A percentile compares a stretch with the other conserved stretches of the same genome.
Conservation (phyloP, 2,888 invertebrate species). For the Meganola albula region DNA sequence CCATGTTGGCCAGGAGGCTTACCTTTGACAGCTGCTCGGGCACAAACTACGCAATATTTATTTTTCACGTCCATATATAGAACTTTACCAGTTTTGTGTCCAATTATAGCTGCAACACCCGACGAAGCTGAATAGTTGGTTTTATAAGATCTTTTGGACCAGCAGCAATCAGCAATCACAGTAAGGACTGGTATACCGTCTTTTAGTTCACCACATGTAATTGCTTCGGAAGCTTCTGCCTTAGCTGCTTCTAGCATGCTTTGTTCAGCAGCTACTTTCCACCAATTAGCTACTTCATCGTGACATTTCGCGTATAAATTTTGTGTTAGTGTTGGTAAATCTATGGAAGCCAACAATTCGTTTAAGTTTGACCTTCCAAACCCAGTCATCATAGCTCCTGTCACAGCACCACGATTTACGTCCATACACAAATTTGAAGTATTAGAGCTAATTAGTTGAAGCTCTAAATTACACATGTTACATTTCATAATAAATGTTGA, state of each 20-base stretch:
- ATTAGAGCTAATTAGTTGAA: background rate
- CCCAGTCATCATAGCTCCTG: slow-evolving; percentile 1
- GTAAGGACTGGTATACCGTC: background rate
- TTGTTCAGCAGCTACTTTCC: background rate
- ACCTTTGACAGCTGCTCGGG: background rate
- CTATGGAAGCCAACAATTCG: background rate
- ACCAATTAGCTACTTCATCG: background rate
- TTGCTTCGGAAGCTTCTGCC: background rate
- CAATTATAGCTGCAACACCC: slow-evolving; percentile 1
- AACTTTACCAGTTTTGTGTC: background rate
- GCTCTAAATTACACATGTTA: slow-evolving; percentile 1
- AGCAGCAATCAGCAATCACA: slow-evolving; percentile 1
- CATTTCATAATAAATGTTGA: slow-evolving; percentile 1
- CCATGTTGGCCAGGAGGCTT: background rate
- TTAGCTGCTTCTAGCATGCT: background rate
- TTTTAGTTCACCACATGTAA: background rate
- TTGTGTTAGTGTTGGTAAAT: background rate
- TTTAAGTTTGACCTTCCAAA: background rate
- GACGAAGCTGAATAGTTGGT: background rate
- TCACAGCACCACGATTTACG: slow-evolving; percentile 1
- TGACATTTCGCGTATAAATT: background rate
- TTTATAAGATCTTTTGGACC: slow-evolving; percentile 1
- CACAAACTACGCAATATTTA: background rate
- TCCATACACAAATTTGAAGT: background rate
- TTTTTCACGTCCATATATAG: background rate